phyloP scores from a whole-genome alignment of 2,797 vertebrate genomes.

The Eospalax fontanierii region DNA sequence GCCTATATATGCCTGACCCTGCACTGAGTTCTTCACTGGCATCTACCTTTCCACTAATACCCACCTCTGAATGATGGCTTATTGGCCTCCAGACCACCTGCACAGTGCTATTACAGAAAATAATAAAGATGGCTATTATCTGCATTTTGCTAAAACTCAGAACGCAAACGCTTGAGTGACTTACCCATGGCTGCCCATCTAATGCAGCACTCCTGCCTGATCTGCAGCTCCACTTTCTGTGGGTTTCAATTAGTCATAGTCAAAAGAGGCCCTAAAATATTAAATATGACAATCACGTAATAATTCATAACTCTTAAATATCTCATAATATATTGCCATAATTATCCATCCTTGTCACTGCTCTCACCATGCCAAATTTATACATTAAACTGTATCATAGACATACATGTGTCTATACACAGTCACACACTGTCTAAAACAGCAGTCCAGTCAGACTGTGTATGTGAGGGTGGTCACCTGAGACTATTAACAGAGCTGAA shows the following conservation, averaged over 20 bases:
- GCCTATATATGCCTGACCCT: accelerated
- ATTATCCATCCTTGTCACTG: not conserved
- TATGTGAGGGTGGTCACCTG: not conserved
- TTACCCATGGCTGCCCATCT: not conserved
- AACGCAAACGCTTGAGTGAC: not conserved
- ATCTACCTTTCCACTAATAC: not conserved
- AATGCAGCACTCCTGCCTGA: not conserved
- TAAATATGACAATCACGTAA: not conserved
- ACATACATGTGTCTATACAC: not conserved
- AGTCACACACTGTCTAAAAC: not conserved
- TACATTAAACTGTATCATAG: not conserved
- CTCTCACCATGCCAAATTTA: not conserved
- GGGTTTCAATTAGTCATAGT: not conserved
- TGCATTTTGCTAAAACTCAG: not conserved
- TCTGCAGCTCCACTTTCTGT: not conserved
- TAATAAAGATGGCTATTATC: not conserved
- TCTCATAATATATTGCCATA: not conserved
- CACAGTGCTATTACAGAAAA: not conserved
- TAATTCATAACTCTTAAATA: not conserved
- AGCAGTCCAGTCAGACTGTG: not conserved
- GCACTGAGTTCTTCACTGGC: not conserved
- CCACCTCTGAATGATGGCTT: too few relatives aligned
- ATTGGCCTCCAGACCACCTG: not conserved
- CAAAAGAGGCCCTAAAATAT: not conserved
- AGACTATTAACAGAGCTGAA: not conserved